A percentile compares a stretch with the other conserved stretches of the same genome.
phyloP scores from a whole-genome alignment of 2,888 invertebrate genomes.

The Mesochorus sp. region DNA sequence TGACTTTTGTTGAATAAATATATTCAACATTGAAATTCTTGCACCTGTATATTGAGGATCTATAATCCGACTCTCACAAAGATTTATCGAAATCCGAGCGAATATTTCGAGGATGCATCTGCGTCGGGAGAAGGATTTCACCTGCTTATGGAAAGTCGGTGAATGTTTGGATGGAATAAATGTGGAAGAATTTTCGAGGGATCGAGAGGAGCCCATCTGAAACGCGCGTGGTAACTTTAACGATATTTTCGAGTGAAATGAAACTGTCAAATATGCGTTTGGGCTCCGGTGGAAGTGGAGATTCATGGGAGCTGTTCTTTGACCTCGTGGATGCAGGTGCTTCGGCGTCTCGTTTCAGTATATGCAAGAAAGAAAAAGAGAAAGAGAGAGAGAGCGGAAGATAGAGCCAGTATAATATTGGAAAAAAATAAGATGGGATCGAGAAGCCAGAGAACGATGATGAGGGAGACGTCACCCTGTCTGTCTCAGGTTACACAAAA shows the following conservation, averaged over 20 bases:
- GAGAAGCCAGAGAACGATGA: slow-evolving; percentile 39
- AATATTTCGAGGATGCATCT: no score
- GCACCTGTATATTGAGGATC: no score
- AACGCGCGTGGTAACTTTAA: not conserved
- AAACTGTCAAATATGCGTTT: slow-evolving; percentile 10
- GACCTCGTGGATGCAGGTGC: slow-evolving; percentile 48
- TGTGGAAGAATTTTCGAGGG: no score
- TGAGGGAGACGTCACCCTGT: slow-evolving; percentile 12
- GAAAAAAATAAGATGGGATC: slow-evolving; percentile 41
- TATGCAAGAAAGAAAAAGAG: slow-evolving; percentile 9
- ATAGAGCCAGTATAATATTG: slow-evolving; percentile 28
- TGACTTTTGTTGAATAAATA: no score
- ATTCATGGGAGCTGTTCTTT: slow-evolving; percentile 42
- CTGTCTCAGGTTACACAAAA: slow-evolving; percentile 46
- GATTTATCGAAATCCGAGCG: no score
- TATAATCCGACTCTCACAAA: no score
- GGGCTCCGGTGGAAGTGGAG: slow-evolving; percentile 16
- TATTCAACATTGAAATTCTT: no score
- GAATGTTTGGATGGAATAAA: no score
- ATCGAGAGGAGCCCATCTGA: not conserved
- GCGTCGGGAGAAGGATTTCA: no score
- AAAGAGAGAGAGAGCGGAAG: slow-evolving; percentile 18
- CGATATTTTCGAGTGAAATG: slow-evolving; percentile 8
- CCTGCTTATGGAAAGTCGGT: no score
- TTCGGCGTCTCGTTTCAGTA: slow-evolving; percentile 27